Percentiles rank a stretch among this genome's conserved stretches.
Conservation (phyloP, 2,888 invertebrate species). For the Endomychus coccineus region DNA sequence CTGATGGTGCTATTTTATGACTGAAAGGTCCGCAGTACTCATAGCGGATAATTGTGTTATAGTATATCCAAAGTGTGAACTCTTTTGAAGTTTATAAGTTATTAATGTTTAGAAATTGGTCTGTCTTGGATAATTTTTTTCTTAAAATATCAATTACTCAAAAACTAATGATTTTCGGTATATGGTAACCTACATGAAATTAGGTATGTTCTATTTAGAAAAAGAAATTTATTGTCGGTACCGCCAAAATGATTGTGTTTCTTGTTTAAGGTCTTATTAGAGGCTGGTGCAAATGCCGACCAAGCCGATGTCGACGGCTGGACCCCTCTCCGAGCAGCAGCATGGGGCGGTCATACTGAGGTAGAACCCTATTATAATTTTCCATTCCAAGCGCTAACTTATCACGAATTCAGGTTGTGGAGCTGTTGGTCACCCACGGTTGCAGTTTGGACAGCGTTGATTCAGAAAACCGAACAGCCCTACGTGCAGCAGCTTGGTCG, state of each 20-base stretch:
- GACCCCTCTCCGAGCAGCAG: conserved; percentile 86
- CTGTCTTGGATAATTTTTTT: no score
- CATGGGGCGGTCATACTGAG: conserved; percentile 93
- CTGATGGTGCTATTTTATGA: no score
- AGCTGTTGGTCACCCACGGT: conserved; percentile 66
- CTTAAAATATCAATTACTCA: no score
- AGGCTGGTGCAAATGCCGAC: conserved; percentile 63
- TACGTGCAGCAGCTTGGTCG: conserved; percentile 90
- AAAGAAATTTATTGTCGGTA: no score
- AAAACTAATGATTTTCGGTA: no score
- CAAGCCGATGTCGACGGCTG: conserved; percentile 80
- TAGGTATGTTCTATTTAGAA: no score
- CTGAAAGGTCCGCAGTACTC: no score
- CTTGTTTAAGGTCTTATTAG: conserved; percentile 42
- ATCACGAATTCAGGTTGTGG: conserved; percentile 59
- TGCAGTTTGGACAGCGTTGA: conserved; percentile 84
- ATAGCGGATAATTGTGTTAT: no score
- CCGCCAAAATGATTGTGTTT: not conserved
- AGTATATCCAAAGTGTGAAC: no score
- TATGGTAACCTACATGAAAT: no score
- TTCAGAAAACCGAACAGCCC: conserved; percentile 79
- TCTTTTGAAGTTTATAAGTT: no score
- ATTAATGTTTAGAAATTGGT: no score
- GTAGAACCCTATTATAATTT: conserved; percentile 27
- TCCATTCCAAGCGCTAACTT: not conserved